phyloP scores from a whole-genome alignment of 2,797 vertebrate species.

The Pseudomugil gertrudae region DNA sequence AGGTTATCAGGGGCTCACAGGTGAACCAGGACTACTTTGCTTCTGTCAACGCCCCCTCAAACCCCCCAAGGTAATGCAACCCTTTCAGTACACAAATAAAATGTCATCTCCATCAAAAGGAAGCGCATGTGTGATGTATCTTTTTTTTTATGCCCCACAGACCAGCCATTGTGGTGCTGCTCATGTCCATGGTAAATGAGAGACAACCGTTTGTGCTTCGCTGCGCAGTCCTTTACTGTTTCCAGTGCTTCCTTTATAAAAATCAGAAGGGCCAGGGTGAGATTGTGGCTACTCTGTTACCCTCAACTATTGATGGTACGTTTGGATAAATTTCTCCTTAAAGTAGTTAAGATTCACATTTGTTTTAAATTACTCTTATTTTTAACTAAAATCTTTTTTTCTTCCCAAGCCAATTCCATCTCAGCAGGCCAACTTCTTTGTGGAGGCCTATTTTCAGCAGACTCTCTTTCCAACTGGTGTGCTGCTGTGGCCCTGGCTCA shows the following conservation, averaged over 20 bases:
- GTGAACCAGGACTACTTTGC: conserved; percentile 99
- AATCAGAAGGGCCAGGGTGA: conserved; percentile 97
- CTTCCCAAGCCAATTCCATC: conserved; percentile 87
- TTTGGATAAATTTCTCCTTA: conserved; percentile 1
- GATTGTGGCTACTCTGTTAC: conserved; percentile 94
- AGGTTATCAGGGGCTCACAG: conserved; percentile 96
- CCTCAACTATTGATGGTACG: conserved; percentile 96
- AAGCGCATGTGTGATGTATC: background rate
- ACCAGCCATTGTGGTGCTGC: conserved; percentile 95
- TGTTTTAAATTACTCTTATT: background rate
- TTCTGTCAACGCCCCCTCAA: conserved; percentile 97
- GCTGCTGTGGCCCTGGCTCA: conserved; percentile 96
- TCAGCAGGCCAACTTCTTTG: conserved; percentile 96
- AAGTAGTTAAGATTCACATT: background rate
- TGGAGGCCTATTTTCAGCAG: conserved; percentile 94
- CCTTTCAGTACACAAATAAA: background rate
- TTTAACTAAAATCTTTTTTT: background rate
- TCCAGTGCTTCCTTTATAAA: conserved; percentile 98
- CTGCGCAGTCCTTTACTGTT: conserved; percentile 97
- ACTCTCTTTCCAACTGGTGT: conserved; percentile 98
- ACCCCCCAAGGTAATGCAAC: conserved; percentile 89
- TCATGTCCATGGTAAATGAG: conserved; percentile 99
- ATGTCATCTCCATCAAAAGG: background rate
- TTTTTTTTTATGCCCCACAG: conserved; percentile 64
- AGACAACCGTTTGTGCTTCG: conserved; percentile 96